phyloP scores from a whole-genome alignment of 37 sponge, comb jelly and placozoan genomes.

The Lycopodina hypogea region DNA sequence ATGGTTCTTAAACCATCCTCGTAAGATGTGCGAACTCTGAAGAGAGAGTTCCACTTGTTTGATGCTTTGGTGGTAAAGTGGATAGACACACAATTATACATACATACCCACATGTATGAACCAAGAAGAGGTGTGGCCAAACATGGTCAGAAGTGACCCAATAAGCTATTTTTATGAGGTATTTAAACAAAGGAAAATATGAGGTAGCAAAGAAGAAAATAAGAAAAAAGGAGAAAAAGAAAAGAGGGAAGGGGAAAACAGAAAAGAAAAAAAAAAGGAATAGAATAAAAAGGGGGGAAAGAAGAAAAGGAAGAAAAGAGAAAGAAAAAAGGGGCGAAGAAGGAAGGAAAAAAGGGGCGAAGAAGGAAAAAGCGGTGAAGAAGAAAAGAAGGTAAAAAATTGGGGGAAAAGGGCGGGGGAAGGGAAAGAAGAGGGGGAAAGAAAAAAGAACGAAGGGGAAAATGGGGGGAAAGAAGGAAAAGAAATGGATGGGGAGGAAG shows the following conservation, averaged over 20 bases:
- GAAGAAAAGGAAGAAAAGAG: not conserved
- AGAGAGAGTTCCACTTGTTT: too few species aligned
- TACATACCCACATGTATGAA: not conserved
- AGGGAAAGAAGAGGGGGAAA: not conserved
- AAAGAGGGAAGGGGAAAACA: not conserved
- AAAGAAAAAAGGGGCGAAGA: not conserved
- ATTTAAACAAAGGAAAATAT: not conserved
- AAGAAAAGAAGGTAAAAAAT: not conserved
- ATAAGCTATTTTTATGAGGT: not conserved
- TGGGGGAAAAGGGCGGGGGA: not conserved
- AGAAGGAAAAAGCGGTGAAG: not conserved
- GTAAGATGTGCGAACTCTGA: too few species aligned
- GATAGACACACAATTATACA: not conserved
- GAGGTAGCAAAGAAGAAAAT: not conserved
- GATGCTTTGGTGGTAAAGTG: too few species aligned
- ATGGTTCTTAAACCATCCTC: too few species aligned
- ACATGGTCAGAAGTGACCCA: too few species aligned
- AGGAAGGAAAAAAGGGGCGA: not conserved
- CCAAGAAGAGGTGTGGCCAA: not conserved
- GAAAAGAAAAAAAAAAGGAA: not conserved
- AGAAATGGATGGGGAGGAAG: not conserved
- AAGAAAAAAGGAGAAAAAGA: not conserved
- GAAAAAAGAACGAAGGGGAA: not conserved
- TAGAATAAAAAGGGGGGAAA: not conserved
- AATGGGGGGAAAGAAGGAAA: not conserved